Percentiles rank a stretch among this genome's conserved stretches.
phyloP scores from a whole-genome alignment of 1,140 invertebrate genomes.

The Aphidius ervi region DNA sequence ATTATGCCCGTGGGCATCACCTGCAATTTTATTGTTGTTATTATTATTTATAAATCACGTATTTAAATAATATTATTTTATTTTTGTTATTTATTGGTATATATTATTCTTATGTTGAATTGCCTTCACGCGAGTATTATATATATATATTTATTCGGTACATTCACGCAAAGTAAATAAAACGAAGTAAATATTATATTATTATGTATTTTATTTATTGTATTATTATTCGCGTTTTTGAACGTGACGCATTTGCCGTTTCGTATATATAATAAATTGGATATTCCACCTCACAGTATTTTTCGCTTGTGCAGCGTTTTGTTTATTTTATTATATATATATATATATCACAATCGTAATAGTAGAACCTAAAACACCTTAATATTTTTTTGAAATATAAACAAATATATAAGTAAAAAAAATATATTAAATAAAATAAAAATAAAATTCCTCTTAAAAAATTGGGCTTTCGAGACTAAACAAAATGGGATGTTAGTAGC shows the following conservation, averaged over 20 bases:
- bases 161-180: conserved; percentile 17
- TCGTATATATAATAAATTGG: conserved; percentile 44
- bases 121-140: conserved; percentile 19
- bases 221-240: conserved; percentile 20
- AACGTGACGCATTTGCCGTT: conserved; percentile 36
- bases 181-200: conserved; percentile 15
- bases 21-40: not conserved
- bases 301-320: conserved; percentile 53
- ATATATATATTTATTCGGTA: not conserved
- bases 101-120: conserved; percentile 10
- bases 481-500: conserved; percentile 27
- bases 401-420: not conserved
- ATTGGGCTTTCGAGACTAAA: conserved; percentile 24
- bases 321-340: conserved; percentile 13
- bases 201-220: conserved; percentile 11
- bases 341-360: conserved; percentile 46
- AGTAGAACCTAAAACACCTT: conserved; percentile 48
- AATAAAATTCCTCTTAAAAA: not conserved
- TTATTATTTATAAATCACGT: not conserved
- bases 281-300: conserved; percentile 51
- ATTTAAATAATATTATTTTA: not conserved
- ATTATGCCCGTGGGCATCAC: conserved; percentile 6
- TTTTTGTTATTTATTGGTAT: conserved; percentile 10
- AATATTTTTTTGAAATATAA: not conserved
- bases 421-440: not conserved